phyloP scores from a whole-genome alignment of 2,888 invertebrate species.

The Neria commutata region DNA sequence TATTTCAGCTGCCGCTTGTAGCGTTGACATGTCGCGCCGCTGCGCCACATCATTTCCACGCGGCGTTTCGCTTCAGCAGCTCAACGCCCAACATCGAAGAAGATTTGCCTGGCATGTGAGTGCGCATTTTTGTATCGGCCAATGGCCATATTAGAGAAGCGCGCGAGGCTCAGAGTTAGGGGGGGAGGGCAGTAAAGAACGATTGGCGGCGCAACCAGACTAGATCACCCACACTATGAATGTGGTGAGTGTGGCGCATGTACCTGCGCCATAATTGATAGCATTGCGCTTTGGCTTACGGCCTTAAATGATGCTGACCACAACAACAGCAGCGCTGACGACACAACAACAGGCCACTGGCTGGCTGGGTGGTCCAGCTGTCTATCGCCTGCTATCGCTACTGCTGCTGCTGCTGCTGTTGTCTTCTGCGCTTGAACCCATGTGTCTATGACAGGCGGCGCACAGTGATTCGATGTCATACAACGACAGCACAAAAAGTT shows the following conservation, averaged over 20 bases:
- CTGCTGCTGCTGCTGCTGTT: constrained; percentile 12
- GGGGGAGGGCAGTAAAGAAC: no score
- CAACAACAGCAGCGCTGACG: no score
- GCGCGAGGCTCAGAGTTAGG: no score
- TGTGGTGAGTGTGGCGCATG: not conserved
- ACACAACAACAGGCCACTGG: not conserved
- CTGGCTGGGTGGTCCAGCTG: not conserved
- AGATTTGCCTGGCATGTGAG: no score
- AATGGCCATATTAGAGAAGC: no score
- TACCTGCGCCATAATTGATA: not conserved
- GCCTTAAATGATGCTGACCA: not conserved
- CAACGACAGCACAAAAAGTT: no score
- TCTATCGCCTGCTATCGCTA: not conserved
- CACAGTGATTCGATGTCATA: no score
- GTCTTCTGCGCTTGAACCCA: constrained; percentile 16
- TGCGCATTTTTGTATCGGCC: no score
- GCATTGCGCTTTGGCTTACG: not conserved
- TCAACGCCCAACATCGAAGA: no score
- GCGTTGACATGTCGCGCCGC: constrained; percentile 8
- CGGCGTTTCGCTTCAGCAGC: no score
- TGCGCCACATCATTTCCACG: not conserved
- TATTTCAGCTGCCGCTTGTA: constrained; percentile 8
- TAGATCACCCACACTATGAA: no score
- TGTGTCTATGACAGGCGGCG: constrained; percentile 14
- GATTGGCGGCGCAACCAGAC: no score